Evolutionary conservation across 2,797 vertebrate genomes (phyloP).

Genomic region (Rhadinocentrus ornatus): DNA sequence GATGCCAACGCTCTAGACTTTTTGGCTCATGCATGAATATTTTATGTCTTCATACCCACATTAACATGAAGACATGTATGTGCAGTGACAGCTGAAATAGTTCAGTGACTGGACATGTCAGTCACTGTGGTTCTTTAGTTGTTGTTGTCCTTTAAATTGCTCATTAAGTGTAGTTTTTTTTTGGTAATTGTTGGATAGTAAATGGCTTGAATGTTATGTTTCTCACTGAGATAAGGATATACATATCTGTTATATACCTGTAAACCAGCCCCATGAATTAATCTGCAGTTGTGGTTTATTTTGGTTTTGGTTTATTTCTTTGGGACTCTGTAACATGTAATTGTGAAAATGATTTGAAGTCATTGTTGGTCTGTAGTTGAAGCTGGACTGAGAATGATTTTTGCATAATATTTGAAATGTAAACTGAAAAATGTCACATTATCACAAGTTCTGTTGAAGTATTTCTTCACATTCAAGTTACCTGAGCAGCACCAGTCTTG

Average conservation of each 20-base stretch:
- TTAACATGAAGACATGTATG: constrained; percentile 1
- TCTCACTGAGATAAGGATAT: neutral
- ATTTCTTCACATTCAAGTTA: neutral
- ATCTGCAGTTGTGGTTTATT: constrained; percentile 2
- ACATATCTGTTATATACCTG: neutral
- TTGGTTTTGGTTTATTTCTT: constrained; percentile 22
- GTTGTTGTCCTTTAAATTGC: neutral
- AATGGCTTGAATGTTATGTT: constrained; percentile 12
- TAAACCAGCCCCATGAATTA: neutral
- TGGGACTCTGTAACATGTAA: neutral
- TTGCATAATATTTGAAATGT: neutral
- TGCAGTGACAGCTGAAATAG: neutral
- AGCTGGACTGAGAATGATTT: neutral
- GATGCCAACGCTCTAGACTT: neutral
- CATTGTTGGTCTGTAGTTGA: neutral
- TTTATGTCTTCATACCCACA: neutral
- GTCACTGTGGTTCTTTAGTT: neutral
- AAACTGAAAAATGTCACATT: neutral
- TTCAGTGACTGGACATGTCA: neutral
- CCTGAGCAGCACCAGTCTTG: constrained; percentile 2
- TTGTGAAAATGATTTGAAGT: constrained; percentile 1
- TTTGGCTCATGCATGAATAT: constrained; percentile 3
- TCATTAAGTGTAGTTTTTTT: neutral
- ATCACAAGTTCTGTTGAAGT: neutral
- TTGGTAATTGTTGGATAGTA: constrained; percentile 10